Conservation (phyloP, 2,113 vertebrate genomes). For the Phylloscopus trochiloides region DNA sequence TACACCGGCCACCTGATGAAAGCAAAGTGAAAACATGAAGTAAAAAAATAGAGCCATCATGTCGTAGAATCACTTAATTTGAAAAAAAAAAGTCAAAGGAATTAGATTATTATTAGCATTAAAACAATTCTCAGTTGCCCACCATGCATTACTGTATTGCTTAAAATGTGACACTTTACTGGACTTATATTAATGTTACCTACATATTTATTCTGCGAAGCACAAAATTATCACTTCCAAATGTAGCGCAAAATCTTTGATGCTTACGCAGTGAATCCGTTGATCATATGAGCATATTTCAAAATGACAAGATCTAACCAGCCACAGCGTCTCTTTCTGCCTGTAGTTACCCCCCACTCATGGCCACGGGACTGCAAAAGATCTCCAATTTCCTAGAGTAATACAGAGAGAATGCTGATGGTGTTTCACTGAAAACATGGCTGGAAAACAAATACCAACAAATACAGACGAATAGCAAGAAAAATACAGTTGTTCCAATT, state of each 20-base stretch:
- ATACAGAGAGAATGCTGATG: background rate
- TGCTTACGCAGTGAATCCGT: conserved; percentile 96
- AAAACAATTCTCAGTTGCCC: background rate
- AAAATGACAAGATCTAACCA: conserved; percentile 96
- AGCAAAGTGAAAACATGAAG: background rate
- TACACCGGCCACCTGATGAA: background rate
- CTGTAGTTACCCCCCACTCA: conserved; percentile 94
- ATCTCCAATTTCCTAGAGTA: conserved; percentile 83
- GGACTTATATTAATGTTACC: conserved; percentile 66
- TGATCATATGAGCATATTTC: conserved; percentile 96
- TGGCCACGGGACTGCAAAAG: conserved; percentile 93
- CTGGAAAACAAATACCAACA: background rate
- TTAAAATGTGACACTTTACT: conserved; percentile 61
- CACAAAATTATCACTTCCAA: conserved; percentile 67
- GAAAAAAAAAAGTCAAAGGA: background rate
- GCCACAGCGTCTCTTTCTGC: conserved; percentile 94
- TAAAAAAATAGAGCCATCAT: background rate
- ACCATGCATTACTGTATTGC: background rate
- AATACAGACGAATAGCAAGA: accelerated
- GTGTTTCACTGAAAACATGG: background rate
- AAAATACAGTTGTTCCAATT: background rate
- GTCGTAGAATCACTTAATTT: background rate
- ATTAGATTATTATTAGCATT: background rate
- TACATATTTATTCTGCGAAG: conserved; percentile 69
- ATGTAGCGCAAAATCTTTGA: conserved; percentile 67